phyloP scores from a whole-genome alignment of 2,888 invertebrate species.

The Parapristionchus giblindavisi region DNA sequence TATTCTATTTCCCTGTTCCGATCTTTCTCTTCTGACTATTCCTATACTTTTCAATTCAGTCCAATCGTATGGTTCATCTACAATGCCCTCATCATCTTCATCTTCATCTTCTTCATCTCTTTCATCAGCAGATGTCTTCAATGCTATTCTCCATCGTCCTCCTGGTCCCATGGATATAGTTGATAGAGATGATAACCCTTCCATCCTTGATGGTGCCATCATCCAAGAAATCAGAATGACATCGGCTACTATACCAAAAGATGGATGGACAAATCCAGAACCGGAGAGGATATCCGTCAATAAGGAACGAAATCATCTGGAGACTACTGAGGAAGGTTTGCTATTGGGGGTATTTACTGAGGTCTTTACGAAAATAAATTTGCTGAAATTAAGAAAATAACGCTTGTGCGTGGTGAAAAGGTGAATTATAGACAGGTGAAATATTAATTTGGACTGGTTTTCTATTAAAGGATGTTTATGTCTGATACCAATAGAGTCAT shows the following conservation, averaged over 20 bases:
- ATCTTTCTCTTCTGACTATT: neutral
- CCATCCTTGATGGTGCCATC: slow-evolving; percentile 13
- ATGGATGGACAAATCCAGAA: neutral
- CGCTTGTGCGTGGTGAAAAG: too few species aligned
- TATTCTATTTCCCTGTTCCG: neutral
- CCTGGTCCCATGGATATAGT: slow-evolving; percentile 55
- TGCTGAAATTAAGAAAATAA: too few species aligned
- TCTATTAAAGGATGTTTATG: too few species aligned
- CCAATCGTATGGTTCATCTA: neutral
- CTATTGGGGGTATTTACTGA: too few species aligned
- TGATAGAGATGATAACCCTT: neutral
- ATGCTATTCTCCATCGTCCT: slow-evolving; percentile 53
- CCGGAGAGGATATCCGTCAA: neutral
- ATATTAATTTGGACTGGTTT: too few species aligned
- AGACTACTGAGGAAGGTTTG: too few species aligned
- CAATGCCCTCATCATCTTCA: neutral
- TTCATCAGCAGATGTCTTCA: slow-evolving; percentile 56
- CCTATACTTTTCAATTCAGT: neutral
- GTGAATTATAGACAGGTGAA: too few species aligned
- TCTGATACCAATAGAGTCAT: too few species aligned
- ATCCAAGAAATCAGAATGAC: slow-evolving; percentile 2
- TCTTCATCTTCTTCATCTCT: slow-evolving; percentile 33
- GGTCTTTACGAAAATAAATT: too few species aligned
- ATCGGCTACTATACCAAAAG: neutral
- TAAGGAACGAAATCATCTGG: too few species aligned